A percentile compares a stretch with the other conserved stretches of the same genome.
Evolutionary conservation across 1,140 invertebrate genomes (phyloP).

Genomic region (Pararge aegeria): DNA sequence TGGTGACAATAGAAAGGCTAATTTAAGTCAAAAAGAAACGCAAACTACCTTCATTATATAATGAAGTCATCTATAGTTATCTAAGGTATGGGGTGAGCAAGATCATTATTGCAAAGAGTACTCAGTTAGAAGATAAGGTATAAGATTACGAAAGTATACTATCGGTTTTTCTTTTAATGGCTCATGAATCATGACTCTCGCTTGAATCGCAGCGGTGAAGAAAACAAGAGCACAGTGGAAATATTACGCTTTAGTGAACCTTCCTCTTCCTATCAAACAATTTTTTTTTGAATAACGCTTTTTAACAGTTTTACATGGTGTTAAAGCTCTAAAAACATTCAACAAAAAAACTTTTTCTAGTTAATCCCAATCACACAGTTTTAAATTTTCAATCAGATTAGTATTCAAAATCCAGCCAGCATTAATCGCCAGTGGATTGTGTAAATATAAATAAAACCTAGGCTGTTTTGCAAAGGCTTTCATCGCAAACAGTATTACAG

Average conservation of each 20-base stretch:
- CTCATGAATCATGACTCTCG: slow-evolving; percentile 22
- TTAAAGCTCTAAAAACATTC: no score
- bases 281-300: no score
- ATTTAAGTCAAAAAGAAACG: no score
- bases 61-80: background rate
- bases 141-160: slow-evolving; percentile 3
- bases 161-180: slow-evolving; percentile 22
- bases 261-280: no score
- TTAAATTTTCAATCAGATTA: no score
- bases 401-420: background rate
- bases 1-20: no score
- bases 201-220: slow-evolving; percentile 5
- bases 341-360: no score
- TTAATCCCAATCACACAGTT: no score
- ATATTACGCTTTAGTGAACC: background rate
- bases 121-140: background rate
- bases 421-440: background rate
- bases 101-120: background rate
- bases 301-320: no score
- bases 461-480: background rate
- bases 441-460: slow-evolving; percentile 1
- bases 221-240: slow-evolving; percentile 2
- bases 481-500: background rate
- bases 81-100: background rate
- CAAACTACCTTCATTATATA: no score